Conservation (phyloP, 2,797 vertebrate species). For the Rallus crepitans region DNA sequence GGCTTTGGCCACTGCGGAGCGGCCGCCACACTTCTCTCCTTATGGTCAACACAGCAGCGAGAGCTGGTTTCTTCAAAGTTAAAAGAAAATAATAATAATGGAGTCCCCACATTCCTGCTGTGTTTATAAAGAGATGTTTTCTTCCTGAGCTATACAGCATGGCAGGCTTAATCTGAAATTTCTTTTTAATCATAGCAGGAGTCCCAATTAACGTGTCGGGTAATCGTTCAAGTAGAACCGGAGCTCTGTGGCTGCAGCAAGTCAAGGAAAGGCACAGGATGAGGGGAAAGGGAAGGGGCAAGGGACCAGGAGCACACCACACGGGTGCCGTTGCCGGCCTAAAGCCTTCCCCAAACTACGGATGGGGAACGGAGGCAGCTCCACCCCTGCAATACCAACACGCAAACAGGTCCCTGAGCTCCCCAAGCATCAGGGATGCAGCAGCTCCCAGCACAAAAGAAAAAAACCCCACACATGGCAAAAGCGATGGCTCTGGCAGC, state of each 20-base stretch:
- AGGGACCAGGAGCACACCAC: not conserved
- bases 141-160: constrained; percentile 74
- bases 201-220: constrained; percentile 82
- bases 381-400: not conserved
- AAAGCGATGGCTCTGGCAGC: not conserved
- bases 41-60: constrained; percentile 57
- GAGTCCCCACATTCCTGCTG: constrained; percentile 75
- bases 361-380: not conserved
- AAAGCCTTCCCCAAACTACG: not conserved
- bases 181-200: constrained; percentile 86
- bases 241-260: constrained; percentile 59
- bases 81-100: constrained; percentile 62
- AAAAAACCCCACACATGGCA: not conserved
- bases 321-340: accelerated
- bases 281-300: not conserved
- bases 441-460: not conserved
- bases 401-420: not conserved
- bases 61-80: constrained; percentile 69
- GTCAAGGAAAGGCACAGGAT: constrained; percentile 33
- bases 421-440: not conserved
- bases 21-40: constrained; percentile 28
- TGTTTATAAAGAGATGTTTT: constrained; percentile 81
- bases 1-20: not conserved
- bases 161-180: constrained; percentile 82
- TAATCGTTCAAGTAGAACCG: constrained; percentile 78